Percentiles rank a stretch among this genome's conserved stretches.
phyloP scores from a whole-genome alignment of 2,797 vertebrate species.

The Triplophysa bombifrons region DNA sequence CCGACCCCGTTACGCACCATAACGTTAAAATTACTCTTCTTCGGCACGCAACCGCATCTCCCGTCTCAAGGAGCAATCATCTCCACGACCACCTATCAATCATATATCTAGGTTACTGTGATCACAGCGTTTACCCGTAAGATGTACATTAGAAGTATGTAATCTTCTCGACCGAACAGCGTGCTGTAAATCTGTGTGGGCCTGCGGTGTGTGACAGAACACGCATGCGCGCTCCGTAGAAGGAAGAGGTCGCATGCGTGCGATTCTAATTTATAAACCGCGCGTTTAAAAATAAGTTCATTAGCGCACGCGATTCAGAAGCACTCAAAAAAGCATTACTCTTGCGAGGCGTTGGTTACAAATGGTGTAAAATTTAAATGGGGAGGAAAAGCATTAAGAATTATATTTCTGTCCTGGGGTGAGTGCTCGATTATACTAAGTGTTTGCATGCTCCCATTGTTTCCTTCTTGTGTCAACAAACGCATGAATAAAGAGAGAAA shows the following conservation, averaged over 20 bases:
- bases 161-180: constrained; percentile 10
- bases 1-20: constrained; percentile 33
- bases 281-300: constrained; percentile 64
- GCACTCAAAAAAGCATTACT: constrained; percentile 68
- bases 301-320: constrained; percentile 66
- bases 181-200: constrained; percentile 2
- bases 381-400: constrained; percentile 59
- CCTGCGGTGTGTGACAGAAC: background rate
- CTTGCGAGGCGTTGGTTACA: constrained; percentile 62
- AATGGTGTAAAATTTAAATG: constrained; percentile 67
- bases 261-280: constrained; percentile 61
- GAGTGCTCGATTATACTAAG: constrained; percentile 62
- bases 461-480: constrained; percentile 62
- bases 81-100: constrained; percentile 32
- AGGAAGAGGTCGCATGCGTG: constrained; percentile 14
- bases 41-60: constrained; percentile 17
- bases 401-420: constrained; percentile 61
- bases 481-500: constrained; percentile 61
- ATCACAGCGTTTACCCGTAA: constrained; percentile 24
- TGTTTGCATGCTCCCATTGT: constrained; percentile 60
- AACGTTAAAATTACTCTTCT: constrained; percentile 41
- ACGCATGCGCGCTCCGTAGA: no score
- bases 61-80: constrained; percentile 32
- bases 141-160: constrained; percentile 22
- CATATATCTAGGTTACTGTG: constrained; percentile 5